Conservation (phyloP, 2,888 invertebrate genomes). For the Caenorhabditis drosophilae region DNA sequence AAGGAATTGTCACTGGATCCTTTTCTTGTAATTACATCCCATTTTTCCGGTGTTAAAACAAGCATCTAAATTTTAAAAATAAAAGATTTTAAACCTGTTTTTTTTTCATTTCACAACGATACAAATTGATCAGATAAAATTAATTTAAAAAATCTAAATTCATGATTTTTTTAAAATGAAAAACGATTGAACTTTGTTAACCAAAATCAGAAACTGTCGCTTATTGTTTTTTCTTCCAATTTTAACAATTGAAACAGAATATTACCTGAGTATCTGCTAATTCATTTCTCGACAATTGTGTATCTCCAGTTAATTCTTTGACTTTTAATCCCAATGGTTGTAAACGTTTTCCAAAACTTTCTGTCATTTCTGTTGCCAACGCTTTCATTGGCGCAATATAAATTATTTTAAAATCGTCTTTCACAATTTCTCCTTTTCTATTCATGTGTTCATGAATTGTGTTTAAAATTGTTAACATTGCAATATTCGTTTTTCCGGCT, state of each 20-base stretch:
- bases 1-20: conserved; percentile 83
- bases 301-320: conserved; percentile 93
- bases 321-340: conserved; percentile 80
- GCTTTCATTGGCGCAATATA: conserved; percentile 99
- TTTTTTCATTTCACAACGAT: no score
- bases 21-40: conserved; percentile 98
- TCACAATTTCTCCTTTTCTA: conserved; percentile 79
- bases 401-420: conserved; percentile 94
- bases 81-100: no score
- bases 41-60: conserved; percentile 98
- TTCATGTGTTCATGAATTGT: conserved; percentile 85
- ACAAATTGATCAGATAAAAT: no score
- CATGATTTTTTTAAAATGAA: no score
- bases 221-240: background rate
- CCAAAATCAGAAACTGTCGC: no score
- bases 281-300: conserved; percentile 92
- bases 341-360: conserved; percentile 79
- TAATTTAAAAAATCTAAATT: no score
- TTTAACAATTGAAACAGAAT: background rate
- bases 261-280: conserved; percentile 85
- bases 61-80: conserved; percentile 78
- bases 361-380: conserved; percentile 95
- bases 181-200: no score
- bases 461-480: conserved; percentile 87
- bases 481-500: conserved; percentile 96